Percentiles rank a stretch among this genome's conserved stretches.
Evolutionary conservation across 2,888 invertebrate species (phyloP).

Genomic region (Campoletis raptor): DNA sequence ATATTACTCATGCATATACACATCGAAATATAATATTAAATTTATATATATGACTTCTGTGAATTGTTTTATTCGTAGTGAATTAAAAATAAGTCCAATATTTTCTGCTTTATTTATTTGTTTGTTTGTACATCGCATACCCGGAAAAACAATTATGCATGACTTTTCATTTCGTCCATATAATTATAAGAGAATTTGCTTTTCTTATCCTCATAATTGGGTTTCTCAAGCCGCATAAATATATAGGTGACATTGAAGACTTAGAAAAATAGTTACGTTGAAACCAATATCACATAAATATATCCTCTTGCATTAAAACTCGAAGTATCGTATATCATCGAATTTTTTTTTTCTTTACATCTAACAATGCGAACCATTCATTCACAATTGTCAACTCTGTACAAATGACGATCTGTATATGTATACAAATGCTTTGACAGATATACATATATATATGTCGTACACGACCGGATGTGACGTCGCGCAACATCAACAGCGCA

Average conservation of each 20-base stretch:
- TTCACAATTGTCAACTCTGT: constrained; percentile 2
- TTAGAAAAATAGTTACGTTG: constrained; percentile 12
- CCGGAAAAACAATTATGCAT: background rate
- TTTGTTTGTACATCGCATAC: background rate
- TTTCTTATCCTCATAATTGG: constrained; percentile 13
- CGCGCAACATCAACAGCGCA: constrained; percentile 3
- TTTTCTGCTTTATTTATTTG: background rate
- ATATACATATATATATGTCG: background rate
- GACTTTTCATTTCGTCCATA: background rate
- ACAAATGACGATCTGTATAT: constrained; percentile 43
- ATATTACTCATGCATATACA: constrained; percentile 1
- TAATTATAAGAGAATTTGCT: background rate
- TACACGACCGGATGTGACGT: constrained; percentile 51
- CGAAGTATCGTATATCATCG: background rate
- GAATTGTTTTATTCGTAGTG: background rate
- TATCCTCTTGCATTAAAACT: background rate
- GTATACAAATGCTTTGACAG: background rate
- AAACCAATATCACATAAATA: constrained; percentile 3
- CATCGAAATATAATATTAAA: background rate
- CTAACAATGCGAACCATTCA: constrained; percentile 23
- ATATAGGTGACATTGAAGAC: constrained; percentile 21
- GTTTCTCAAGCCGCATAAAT: constrained; percentile 11
- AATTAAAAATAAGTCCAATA: background rate
- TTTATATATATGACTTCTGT: background rate
- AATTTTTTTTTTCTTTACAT: constrained; percentile 6